Evolutionary conservation across 2,888 invertebrate species (phyloP).

Genomic region (Periphyllus acericola): DNA sequence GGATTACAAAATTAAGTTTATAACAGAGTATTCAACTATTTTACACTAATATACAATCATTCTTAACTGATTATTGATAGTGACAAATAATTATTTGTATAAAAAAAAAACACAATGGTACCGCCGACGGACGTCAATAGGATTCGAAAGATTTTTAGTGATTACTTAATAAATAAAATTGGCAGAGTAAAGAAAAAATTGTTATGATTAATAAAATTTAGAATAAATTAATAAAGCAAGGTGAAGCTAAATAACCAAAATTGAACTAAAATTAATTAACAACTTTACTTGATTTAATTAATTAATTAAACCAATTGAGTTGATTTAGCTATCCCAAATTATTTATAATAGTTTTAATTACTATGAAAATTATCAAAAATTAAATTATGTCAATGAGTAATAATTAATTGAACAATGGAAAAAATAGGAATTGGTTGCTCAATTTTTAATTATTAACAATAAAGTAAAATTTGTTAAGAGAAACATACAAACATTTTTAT

Average conservation of each 20-base stretch:
- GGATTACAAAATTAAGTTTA: neutral
- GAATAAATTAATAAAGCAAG: neutral
- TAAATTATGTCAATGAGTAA: too few relatives aligned
- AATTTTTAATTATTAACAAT: too few relatives aligned
- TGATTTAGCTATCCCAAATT: neutral
- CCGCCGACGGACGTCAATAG: constrained; percentile 28
- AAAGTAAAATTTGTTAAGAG: too few relatives aligned
- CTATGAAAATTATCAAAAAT: neutral
- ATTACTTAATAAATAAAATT: constrained; percentile 8
- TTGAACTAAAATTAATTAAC: neutral
- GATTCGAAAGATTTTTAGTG: constrained; percentile 20
- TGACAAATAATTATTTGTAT: too few relatives aligned
- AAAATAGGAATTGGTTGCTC: too few relatives aligned
- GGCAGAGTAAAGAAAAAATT: constrained; percentile 46
- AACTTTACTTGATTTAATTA: neutral
- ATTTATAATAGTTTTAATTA: neutral
- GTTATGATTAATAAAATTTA: neutral
- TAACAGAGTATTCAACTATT: neutral
- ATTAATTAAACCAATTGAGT: neutral
- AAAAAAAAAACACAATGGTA: constrained; percentile 9
- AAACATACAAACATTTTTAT: too few relatives aligned
- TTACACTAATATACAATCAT: neutral
- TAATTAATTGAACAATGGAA: too few relatives aligned
- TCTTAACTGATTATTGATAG: too few relatives aligned
- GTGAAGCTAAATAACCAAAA: neutral